Evolutionary conservation across 2,113 vertebrate species (phyloP), one percentile per base, ranked within the genome.

Genomic region (Pipa parva): DNA sequence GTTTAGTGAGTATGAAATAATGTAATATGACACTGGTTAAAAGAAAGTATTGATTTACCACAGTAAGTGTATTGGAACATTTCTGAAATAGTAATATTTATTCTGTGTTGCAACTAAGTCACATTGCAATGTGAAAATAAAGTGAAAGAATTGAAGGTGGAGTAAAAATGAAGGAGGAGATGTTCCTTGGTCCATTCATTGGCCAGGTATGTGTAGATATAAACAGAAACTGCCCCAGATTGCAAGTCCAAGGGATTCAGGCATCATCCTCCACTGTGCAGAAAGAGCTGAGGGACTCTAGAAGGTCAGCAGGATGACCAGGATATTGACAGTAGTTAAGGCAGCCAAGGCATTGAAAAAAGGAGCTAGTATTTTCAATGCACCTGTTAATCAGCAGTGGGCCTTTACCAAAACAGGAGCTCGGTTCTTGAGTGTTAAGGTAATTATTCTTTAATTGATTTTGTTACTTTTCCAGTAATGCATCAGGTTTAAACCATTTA

Each of bases 281-380:
- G 2, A 59, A 66, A 62, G 67, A 72, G 9, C 5, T 26, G 36
- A 81, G 74, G 63, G 63, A 56, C 59, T 8, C 18, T 13, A 56
- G 4, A 0, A 63, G 70, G 12, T 7, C 76, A 75, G 74, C 75
- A 82, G 81, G 75, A 95, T 95, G 94, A 87, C 86, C 71, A 90
- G 86, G 77, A 91, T 97, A 75, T 80, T 95, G 77, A 84, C 88
- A 66, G 90, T 85, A 69, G 90, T 69, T 80, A 88, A 84, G 77
- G 76, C 89, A 42, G 78, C 85, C 52, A 92, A 81, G 80, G 80
- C 83, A 20, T 78, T 93, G 74, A 90, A 84, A 75, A 80, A 51
- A 31, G 85, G 86, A 24, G 71, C 79, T 76, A 75, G 77, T 60
- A 75, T 84, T 67, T 74, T 83, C 74, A 84, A 79, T 15, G 73